Evolutionary conservation across 64 coral and sea anemone genomes (phyloP).

Genomic region (Stylophora pistillata): DNA sequence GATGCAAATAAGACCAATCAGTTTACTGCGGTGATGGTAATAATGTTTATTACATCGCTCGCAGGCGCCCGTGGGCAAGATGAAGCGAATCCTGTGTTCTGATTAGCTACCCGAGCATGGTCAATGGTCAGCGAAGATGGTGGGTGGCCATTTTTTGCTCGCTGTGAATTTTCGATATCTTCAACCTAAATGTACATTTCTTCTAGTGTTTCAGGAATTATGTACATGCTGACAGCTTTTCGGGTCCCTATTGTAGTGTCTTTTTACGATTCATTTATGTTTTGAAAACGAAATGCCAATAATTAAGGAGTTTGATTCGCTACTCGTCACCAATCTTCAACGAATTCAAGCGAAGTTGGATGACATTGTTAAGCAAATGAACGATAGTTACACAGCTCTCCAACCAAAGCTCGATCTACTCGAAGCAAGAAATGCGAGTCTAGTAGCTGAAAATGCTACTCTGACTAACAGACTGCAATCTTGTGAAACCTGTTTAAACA

Average conservation of each 20-base stretch:
- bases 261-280: neutral
- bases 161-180: neutral
- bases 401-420: neutral
- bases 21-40: no score
- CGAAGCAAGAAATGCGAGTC: slow-evolving; percentile 11
- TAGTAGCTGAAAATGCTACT: slow-evolving; percentile 1
- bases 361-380: neutral
- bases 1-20: no score
- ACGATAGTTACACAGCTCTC: neutral
- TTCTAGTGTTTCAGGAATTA: no score
- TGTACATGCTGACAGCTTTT: neutral
- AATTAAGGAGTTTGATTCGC: slow-evolving; percentile 21
- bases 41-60: no score
- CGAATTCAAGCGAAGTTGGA: neutral
- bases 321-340: slow-evolving; percentile 5
- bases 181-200: no score
- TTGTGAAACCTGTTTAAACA: neutral
- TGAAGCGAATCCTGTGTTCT: no score
- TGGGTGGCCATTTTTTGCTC: neutral
- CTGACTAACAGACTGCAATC: neutral
- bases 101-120: no score
- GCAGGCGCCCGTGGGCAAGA: no score
- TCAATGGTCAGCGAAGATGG: slow-evolving; percentile 11
- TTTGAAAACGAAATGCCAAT: slow-evolving; percentile 11
- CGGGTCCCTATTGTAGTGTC: neutral